Conservation (phyloP, 2,113 vertebrate genomes). For the Syrrhaptes paradoxus region DNA sequence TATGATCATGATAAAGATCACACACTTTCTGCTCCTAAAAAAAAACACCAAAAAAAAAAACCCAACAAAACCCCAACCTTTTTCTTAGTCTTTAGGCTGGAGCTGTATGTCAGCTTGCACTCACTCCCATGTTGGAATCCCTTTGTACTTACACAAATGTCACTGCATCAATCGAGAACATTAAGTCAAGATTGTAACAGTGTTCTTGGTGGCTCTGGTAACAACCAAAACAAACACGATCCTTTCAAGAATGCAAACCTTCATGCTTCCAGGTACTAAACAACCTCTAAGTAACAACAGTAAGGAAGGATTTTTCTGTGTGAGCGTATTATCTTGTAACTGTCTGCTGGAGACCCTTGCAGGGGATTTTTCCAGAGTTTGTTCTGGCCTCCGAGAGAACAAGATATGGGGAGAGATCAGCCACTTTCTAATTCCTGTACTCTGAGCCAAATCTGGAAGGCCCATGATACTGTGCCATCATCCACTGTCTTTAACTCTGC, state of each 20-base stretch:
- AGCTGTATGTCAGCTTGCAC: background rate
- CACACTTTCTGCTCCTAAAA: background rate
- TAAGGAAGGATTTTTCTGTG: background rate
- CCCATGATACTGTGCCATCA: background rate
- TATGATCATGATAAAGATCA: background rate
- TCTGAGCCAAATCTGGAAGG: background rate
- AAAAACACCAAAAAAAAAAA: too few relatives aligned
- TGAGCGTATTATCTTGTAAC: accelerated
- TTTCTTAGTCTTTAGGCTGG: background rate
- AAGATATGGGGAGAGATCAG: accelerated
- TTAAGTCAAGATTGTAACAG: background rate
- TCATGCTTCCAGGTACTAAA: background rate
- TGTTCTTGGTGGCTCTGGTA: background rate
- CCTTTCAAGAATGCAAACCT: background rate
- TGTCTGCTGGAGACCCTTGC: background rate
- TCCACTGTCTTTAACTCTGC: background rate
- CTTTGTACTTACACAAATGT: background rate
- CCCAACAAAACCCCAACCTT: background rate
- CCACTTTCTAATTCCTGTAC: background rate
- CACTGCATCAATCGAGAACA: background rate
- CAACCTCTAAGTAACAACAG: background rate
- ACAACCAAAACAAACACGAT: background rate
- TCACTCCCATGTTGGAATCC: background rate
- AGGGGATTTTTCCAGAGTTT: background rate
- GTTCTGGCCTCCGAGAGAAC: background rate